Base-by-base conservation (phyloP, 1,140 invertebrate species). In the Bombus superbus region DNA sequence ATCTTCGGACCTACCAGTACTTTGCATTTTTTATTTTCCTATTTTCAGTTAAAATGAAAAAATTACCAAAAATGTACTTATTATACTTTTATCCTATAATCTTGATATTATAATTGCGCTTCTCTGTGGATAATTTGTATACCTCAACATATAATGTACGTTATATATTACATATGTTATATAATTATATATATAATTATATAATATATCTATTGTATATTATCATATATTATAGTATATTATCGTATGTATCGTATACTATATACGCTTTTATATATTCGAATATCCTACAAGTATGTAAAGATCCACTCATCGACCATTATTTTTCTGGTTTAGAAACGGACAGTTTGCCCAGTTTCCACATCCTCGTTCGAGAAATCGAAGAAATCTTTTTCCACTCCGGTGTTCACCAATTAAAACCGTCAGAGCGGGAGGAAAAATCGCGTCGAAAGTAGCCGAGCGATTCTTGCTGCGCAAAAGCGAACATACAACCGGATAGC, bases 401-500 rank as follows among this genome's bases (percentile, higher is more conserved):
- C 35, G 47, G 15, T 32, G 72, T 53, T 53, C 15, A 5, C 22
- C 72, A n/a, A 82, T 82, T 32, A 42, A 47, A n/a, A 35, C 32
- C 13, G 18, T 32, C 32, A 32, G 66, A 44, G n/a, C 28, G 25
- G 2, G 22, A 28, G 38, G 80, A 62, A 53, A 81, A 73, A 73
- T 25, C n/a, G 38, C 47, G 35, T 32, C 5, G 25, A 53, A 73
- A 47, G 71, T 73, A 15, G 25, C 22, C 42, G 35, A 1, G 15
- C 44, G 44, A 40, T 81, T 81, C 38, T 40, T 38, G 42, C 81
- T 66, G 71, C 72, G 81, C 72, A 83, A 76, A 75, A 76, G 44
- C 18, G 57, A 62, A 44, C 53, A 40, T 11, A 38, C 40, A 40
- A n/a, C 64, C 15, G 35, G 28, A 68, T 42, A 28, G 5, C 15